phyloP scores from a whole-genome alignment of 2,113 vertebrate species.

The Semnornis frantzii region DNA sequence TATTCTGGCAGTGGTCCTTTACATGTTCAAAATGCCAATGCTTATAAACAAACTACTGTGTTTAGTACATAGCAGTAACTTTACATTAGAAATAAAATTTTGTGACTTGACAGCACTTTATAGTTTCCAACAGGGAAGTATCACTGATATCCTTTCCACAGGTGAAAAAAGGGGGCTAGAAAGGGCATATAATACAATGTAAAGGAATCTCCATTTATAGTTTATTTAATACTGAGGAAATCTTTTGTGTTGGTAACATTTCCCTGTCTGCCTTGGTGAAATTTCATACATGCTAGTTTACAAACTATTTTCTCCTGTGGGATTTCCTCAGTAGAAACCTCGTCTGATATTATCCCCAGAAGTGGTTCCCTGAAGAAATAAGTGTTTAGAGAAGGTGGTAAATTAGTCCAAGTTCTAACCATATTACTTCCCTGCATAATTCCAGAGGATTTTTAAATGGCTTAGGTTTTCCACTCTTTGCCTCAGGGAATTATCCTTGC shows the following conservation, averaged over 20 bases:
- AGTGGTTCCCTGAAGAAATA: neutral
- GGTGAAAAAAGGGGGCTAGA: neutral
- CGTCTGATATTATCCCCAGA: neutral
- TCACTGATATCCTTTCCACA: neutral
- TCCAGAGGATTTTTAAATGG: neutral
- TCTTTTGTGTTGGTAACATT: neutral
- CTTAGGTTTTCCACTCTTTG: neutral
- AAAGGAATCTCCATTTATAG: neutral
- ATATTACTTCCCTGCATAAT: neutral
- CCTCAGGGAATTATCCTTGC: neutral
- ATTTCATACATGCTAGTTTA: neutral
- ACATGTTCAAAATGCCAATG: neutral
- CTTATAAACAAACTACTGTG: neutral
- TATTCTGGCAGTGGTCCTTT: neutral
- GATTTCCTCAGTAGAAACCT: neutral
- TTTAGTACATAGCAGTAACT: neutral
- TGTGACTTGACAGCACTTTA: neutral
- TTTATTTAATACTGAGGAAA: neutral
- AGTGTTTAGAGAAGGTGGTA: neutral
- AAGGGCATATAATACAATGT: neutral
- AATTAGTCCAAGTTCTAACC: neutral
- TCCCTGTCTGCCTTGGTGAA: neutral
- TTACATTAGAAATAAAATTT: neutral
- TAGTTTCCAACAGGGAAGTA: neutral
- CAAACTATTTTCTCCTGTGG: neutral